These are phyloP conservation scores for Rhagologus leucostigma DNA, from an alignment of 2,113 vertebrate genomes.

Conservation along the genomic window DNA sequence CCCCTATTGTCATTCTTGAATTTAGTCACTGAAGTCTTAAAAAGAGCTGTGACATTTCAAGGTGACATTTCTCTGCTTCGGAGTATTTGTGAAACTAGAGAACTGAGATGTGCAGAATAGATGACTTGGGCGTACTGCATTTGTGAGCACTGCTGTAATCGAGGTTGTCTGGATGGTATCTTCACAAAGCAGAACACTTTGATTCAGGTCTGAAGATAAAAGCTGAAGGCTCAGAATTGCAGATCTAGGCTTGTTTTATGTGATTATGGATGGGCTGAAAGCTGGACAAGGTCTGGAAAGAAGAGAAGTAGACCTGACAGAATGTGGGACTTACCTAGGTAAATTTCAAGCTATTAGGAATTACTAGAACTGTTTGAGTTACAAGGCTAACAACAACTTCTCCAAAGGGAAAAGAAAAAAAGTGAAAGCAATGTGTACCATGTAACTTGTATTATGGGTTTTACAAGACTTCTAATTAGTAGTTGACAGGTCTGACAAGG, in stretches of 20 bases:
- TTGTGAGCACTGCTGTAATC: background rate
- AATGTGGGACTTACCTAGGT: background rate
- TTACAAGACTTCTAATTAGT: background rate
- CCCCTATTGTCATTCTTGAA: background rate
- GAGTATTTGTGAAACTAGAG: background rate
- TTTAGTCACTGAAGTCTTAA: background rate
- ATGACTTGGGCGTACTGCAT: background rate
- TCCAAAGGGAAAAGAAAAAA: background rate
- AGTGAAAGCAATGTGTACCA: background rate
- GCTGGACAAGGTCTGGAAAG: background rate
- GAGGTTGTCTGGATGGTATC: background rate
- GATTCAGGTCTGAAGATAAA: background rate
- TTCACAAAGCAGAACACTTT: background rate
- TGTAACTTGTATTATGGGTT: background rate
- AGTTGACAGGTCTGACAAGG: background rate
- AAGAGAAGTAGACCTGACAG: background rate
- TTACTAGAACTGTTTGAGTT: background rate
- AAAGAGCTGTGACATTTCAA: background rate
- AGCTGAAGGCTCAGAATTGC: background rate
- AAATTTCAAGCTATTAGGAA: background rate
- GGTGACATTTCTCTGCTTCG: background rate
- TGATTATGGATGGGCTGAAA: background rate
- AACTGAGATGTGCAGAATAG: background rate
- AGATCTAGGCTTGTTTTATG: background rate
- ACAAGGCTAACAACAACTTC: background rate